These are phyloP conservation scores for Nycticorax nycticorax DNA, from an alignment of 2,113 vertebrate species.

Conservation along the genomic window DNA sequence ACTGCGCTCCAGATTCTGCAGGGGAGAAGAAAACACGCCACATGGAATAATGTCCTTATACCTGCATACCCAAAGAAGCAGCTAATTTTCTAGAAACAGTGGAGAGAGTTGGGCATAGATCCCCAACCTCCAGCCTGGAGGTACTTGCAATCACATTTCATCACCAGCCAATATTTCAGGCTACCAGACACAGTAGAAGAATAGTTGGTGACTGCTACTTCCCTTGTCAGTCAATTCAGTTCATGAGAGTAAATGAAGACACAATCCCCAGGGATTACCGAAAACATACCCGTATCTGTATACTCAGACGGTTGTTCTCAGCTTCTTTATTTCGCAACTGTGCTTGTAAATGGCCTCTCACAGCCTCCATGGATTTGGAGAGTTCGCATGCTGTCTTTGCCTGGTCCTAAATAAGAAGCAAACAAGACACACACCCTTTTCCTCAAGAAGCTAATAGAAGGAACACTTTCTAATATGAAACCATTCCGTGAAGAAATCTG, in stretches of 20 bases:
- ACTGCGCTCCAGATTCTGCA: constrained; percentile 83
- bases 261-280: background rate
- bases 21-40: background rate
- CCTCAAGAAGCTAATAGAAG: background rate
- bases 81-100: background rate
- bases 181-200: background rate
- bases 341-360: constrained; percentile 83
- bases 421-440: background rate
- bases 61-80: background rate
- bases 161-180: background rate
- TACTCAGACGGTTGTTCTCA: constrained; percentile 82
- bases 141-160: background rate
- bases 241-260: background rate
- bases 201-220: background rate
- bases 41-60: background rate
- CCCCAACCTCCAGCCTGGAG: background rate
- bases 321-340: constrained; percentile 86
- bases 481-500: background rate
- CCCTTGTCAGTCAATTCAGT: background rate
- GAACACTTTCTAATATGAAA: background rate
- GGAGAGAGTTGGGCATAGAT: background rate
- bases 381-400: constrained; percentile 77
- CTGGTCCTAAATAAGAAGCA: constrained; percentile 74
- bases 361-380: constrained; percentile 83
- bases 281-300: constrained; percentile 82